Conservation (phyloP, 1,140 invertebrate species). For the Drosophila kikkawai region DNA sequence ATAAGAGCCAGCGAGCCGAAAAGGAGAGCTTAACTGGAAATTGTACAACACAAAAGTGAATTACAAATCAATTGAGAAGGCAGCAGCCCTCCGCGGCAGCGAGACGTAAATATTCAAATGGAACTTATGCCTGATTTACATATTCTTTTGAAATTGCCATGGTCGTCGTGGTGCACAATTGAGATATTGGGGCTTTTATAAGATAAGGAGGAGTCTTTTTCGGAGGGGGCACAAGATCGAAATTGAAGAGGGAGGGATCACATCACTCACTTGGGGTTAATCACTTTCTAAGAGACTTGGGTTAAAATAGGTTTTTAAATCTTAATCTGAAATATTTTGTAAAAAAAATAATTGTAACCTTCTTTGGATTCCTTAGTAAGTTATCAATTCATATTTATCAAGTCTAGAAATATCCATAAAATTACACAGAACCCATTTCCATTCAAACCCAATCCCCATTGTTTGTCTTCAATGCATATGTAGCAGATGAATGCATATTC, state of each 20-base stretch:
- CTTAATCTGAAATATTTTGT: background rate
- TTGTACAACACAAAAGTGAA: constrained; percentile 42
- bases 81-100: constrained; percentile 1
- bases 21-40: constrained; percentile 21
- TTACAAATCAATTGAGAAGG: constrained; percentile 43
- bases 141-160: constrained; percentile 47
- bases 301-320: background rate
- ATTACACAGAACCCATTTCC: constrained; percentile 8
- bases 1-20: constrained; percentile 18
- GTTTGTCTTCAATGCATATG: constrained; percentile 12
- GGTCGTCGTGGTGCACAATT: constrained; percentile 39
- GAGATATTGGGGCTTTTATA: constrained; percentile 23
- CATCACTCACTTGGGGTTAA: background rate
- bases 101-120: constrained; percentile 61
- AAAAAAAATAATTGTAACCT: background rate
- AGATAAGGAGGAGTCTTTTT: background rate
- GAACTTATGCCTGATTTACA: constrained; percentile 36
- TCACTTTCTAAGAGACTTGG: background rate
- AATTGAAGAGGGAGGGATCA: background rate
- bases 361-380: background rate
- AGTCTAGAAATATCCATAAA: background rate
- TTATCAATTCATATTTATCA: background rate
- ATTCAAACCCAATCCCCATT: background rate
- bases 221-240: background rate
- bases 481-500: constrained; percentile 10